These are phyloP conservation scores for Eremobia ochroleuca DNA, from an alignment of 2,888 invertebrate species.

Conservation along the genomic window DNA sequence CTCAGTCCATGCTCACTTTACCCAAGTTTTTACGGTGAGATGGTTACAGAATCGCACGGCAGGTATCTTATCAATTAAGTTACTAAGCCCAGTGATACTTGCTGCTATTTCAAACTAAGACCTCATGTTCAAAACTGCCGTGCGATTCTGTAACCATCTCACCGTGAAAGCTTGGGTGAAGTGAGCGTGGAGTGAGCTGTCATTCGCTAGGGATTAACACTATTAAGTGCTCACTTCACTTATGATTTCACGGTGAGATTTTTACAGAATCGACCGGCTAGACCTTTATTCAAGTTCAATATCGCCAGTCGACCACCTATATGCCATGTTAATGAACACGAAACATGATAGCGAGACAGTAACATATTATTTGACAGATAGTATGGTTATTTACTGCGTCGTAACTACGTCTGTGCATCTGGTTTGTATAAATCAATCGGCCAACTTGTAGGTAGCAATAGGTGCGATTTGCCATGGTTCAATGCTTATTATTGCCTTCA, in stretches of 20 bases:
- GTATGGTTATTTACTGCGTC: slow-evolving; percentile 49
- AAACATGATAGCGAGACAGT: slow-evolving; percentile 45
- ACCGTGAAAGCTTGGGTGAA: too few relatives aligned
- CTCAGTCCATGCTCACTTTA: too few relatives aligned
- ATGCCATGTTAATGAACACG: slow-evolving; percentile 35
- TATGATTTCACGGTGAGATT: too few relatives aligned
- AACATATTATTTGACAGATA: slow-evolving; percentile 59
- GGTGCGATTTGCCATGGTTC: slow-evolving; percentile 48
- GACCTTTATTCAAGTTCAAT: slow-evolving; percentile 2
- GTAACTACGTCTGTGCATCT: slow-evolving; percentile 55
- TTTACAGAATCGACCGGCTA: too few relatives aligned
- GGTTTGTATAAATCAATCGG: slow-evolving; percentile 62
- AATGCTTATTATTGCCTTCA: slow-evolving; percentile 53
- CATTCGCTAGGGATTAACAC: too few relatives aligned
- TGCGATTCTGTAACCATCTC: too few relatives aligned
- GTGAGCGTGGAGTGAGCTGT: too few relatives aligned
- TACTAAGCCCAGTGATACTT: background rate
- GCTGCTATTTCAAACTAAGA: background rate
- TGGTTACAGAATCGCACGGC: too few relatives aligned
- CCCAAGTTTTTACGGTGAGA: too few relatives aligned
- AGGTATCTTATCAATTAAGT: background rate
- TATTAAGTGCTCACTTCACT: too few relatives aligned
- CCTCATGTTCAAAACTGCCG: slow-evolving; percentile 17
- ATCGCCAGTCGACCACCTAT: slow-evolving; percentile 9
- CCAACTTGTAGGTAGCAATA: slow-evolving; percentile 48